Conservation (phyloP, 2,888 invertebrate species). For the Idaea dimidiata region DNA sequence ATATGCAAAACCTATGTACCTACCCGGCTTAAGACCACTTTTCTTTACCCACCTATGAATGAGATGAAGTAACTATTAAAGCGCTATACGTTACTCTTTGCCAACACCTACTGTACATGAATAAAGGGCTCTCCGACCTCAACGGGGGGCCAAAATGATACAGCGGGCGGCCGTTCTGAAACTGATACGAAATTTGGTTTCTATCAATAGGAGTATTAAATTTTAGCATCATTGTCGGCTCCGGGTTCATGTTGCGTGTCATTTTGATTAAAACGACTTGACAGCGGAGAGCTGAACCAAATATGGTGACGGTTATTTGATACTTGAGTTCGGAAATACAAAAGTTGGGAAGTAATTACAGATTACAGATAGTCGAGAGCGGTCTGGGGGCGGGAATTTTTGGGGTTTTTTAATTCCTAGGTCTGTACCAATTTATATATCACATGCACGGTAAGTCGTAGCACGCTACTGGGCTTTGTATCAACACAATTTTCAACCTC, state of each 20-base stretch:
- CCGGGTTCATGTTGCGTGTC: not conserved
- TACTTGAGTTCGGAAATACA: not conserved
- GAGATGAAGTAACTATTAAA: not conserved
- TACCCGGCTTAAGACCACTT: not conserved
- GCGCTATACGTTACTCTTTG: slow-evolving; percentile 8
- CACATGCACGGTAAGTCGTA: no score
- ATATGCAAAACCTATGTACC: no score
- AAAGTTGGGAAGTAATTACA: not conserved
- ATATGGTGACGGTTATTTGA: slow-evolving; percentile 1
- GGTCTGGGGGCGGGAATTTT: not conserved
- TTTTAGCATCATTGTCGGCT: slow-evolving; percentile 34
- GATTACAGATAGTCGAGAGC: not conserved
- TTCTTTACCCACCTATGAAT: not conserved
- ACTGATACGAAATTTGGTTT: slow-evolving; percentile 71
- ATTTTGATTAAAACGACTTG: not conserved
- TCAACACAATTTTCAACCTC: no score
- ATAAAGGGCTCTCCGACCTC: slow-evolving; percentile 45
- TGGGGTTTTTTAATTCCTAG: no score
- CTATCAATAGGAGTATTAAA: slow-evolving; percentile 56
- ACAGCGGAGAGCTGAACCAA: not conserved
- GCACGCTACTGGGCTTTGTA: no score
- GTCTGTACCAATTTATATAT: no score
- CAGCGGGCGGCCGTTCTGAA: slow-evolving; percentile 59
- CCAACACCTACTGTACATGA: slow-evolving; percentile 28
- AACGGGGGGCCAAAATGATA: slow-evolving; percentile 61